phyloP scores from a whole-genome alignment of 1,140 invertebrate genomes.

The Heliconius hermathena region DNA sequence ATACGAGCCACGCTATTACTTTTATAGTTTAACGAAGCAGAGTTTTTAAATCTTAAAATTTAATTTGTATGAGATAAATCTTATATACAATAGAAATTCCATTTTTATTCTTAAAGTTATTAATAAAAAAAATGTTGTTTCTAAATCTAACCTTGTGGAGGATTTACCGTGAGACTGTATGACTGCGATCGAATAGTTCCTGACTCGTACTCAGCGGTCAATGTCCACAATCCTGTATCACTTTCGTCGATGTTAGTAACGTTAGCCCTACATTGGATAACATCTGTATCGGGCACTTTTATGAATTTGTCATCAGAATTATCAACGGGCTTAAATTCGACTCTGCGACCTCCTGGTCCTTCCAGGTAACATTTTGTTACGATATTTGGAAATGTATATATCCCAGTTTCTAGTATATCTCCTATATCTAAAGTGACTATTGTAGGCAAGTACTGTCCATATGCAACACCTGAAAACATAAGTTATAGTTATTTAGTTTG shows the following conservation, averaged over 20 bases:
- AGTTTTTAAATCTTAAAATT: not conserved
- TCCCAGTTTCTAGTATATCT: slow-evolving; percentile 24
- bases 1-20: no score
- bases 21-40: not conserved
- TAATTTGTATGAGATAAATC: not conserved
- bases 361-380: slow-evolving; percentile 40
- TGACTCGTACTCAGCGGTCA: slow-evolving; percentile 20
- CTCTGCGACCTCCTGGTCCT: slow-evolving; percentile 16
- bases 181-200: slow-evolving; percentile 22
- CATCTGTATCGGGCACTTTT: slow-evolving; percentile 33
- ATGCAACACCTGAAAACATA: slow-evolving; percentile 24
- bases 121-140: not conserved
- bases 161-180: slow-evolving; percentile 42
- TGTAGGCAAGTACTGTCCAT: slow-evolving; percentile 23
- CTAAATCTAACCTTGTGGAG: slow-evolving; percentile 42
- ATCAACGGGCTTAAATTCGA: slow-evolving; percentile 46
- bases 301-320: slow-evolving; percentile 40
- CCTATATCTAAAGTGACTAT: slow-evolving; percentile 30
- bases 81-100: no score
- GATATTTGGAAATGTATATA: slow-evolving; percentile 29
- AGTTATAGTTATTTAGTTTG: not conserved
- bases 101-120: not conserved
- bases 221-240: slow-evolving; percentile 46
- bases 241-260: slow-evolving; percentile 38
- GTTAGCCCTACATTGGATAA: slow-evolving; percentile 31